phyloP scores from a whole-genome alignment of 2,797 vertebrate genomes.

The Ibycter americanus region DNA sequence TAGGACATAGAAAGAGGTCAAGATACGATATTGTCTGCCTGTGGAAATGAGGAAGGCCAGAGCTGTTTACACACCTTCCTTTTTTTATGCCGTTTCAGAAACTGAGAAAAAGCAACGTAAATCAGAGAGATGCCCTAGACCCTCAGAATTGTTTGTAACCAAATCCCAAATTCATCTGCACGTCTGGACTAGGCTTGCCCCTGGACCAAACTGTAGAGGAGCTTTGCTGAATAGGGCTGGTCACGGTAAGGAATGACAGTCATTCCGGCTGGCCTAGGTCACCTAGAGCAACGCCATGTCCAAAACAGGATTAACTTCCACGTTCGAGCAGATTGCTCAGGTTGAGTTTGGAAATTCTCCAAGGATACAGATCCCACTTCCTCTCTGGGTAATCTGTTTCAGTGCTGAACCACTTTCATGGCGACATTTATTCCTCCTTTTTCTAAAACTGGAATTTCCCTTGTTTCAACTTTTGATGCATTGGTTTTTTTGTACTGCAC shows the following conservation, averaged over 20 bases:
- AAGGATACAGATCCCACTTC: background rate
- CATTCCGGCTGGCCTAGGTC: background rate
- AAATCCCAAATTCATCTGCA: background rate
- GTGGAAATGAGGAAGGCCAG: background rate
- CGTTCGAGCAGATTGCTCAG: background rate
- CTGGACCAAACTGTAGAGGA: accelerated
- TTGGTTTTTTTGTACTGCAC: background rate
- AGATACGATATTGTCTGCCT: background rate
- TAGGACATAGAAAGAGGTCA: background rate
- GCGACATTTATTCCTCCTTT: background rate
- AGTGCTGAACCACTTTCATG: background rate
- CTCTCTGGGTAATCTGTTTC: background rate
- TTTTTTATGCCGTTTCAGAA: accelerated
- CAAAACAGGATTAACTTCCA: background rate
- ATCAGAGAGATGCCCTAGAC: background rate
- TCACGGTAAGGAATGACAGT: background rate
- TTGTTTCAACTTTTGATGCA: background rate
- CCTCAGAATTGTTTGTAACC: background rate
- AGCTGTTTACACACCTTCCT: accelerated
- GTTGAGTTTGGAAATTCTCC: background rate
- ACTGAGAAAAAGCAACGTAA: background rate
- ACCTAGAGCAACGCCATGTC: background rate
- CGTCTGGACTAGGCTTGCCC: background rate
- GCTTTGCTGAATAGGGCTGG: background rate
- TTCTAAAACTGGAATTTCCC: background rate